These are phyloP conservation scores for Aix galericulata DNA, from an alignment of 2,113 vertebrate species.

Conservation along the genomic window DNA sequence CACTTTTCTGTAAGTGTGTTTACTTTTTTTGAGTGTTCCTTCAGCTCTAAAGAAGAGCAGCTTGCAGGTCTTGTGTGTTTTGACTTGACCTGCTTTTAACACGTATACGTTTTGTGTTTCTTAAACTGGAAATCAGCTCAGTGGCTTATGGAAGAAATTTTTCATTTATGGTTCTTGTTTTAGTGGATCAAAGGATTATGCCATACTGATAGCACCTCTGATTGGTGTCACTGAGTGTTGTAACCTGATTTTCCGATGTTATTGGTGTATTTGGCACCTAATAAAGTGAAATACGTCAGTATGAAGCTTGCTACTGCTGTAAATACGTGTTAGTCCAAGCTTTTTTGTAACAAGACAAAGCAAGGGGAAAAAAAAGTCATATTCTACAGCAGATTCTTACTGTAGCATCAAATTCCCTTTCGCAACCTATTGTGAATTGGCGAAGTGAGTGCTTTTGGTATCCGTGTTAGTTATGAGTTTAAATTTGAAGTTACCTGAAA, in stretches of 20 bases:
- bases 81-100: background rate
- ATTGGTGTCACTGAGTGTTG: background rate
- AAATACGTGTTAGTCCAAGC: background rate
- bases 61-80: background rate
- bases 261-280: background rate
- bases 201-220: background rate
- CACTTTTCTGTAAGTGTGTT: background rate
- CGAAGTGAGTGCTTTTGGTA: background rate
- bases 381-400: background rate
- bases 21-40: background rate
- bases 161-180: background rate
- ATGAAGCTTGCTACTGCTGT: background rate
- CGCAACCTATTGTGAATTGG: background rate
- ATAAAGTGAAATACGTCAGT: background rate
- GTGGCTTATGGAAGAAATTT: background rate
- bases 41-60: background rate
- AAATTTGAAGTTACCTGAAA: background rate
- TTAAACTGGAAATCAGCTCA: background rate
- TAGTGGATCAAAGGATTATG: background rate
- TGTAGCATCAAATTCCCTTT: background rate
- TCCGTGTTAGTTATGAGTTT: background rate
- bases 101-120: background rate
- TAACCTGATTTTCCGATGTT: background rate
- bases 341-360: background rate
- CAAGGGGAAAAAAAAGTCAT: background rate